These are phyloP conservation scores for Anas georgica DNA, from an alignment of 2,797 vertebrate species.

Conservation along the genomic window DNA sequence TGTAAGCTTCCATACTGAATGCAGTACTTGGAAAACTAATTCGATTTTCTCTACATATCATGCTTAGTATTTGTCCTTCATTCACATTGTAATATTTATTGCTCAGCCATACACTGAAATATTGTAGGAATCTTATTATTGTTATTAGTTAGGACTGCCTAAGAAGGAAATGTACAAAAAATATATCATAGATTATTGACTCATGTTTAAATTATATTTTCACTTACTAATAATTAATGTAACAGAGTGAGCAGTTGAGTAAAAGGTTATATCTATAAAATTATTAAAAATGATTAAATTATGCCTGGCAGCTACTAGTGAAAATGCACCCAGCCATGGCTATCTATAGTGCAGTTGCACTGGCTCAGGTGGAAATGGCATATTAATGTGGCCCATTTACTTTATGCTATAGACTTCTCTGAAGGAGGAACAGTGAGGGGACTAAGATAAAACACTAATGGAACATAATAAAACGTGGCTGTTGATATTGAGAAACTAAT, in stretches of 20 bases:
- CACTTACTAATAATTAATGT: constrained; percentile 55
- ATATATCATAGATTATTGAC: constrained; percentile 18
- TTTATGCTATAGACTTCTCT: constrained; percentile 15
- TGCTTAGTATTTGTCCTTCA: not conserved
- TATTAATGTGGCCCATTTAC: constrained; percentile 54
- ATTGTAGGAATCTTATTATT: constrained; percentile 6
- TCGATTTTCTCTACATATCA: not conserved
- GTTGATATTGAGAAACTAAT: constrained; percentile 5
- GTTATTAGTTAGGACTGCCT: not conserved
- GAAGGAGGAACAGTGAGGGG: not conserved
- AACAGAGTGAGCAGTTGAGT: constrained; percentile 28
- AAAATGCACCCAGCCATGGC: constrained; percentile 31
- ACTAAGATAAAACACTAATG: constrained; percentile 20
- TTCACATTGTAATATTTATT: constrained; percentile 1
- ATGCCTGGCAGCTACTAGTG: constrained; percentile 34
- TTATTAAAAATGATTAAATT: constrained; percentile 62
- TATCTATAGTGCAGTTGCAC: not conserved
- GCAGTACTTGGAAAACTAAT: not conserved
- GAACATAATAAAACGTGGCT: constrained; percentile 2
- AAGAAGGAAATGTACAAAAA: constrained; percentile 19
- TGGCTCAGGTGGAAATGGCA: constrained; percentile 20
- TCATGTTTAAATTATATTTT: constrained; percentile 60
- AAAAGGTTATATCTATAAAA: constrained; percentile 67
- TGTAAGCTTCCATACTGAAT: not conserved
- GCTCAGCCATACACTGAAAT: not conserved